These are phyloP conservation scores for Phasianus colchicus DNA, from an alignment of 2,113 vertebrate species.

Conservation along the genomic window DNA sequence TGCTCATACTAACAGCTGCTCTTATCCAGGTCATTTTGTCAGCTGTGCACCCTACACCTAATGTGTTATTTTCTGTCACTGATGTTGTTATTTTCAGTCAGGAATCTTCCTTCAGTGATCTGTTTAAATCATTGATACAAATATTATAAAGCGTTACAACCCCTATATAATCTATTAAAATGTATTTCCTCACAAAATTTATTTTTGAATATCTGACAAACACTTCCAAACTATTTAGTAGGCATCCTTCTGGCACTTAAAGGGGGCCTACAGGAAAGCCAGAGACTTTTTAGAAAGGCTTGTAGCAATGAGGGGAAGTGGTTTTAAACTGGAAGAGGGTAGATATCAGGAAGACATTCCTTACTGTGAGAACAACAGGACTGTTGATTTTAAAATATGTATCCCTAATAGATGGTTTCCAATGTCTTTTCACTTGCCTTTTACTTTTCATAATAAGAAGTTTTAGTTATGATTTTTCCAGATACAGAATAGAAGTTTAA, in stretches of 20 bases:
- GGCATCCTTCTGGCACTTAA: too few species aligned
- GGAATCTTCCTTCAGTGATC: neutral
- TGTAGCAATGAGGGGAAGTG: too few species aligned
- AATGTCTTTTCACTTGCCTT: neutral
- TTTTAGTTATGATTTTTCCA: neutral
- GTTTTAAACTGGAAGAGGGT: too few species aligned
- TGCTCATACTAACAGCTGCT: fast-evolving
- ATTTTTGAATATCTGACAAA: neutral
- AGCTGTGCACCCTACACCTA: neutral
- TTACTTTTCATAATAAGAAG: neutral
- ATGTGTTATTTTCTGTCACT: neutral
- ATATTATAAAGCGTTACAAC: neutral
- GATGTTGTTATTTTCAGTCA: neutral
- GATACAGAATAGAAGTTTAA: neutral
- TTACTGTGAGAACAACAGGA: neutral
- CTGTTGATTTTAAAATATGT: neutral
- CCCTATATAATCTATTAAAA: neutral
- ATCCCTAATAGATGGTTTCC: neutral
- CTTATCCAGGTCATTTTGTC: neutral
- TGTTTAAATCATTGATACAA: neutral
- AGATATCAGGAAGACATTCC: too few species aligned
- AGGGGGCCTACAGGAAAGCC: too few species aligned
- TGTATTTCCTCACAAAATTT: neutral
- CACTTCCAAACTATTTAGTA: neutral
- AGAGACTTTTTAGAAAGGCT: too few species aligned